Evolutionary conservation across 2,113 vertebrate species (phyloP).

Genomic region (Noctilio leporinus): DNA sequence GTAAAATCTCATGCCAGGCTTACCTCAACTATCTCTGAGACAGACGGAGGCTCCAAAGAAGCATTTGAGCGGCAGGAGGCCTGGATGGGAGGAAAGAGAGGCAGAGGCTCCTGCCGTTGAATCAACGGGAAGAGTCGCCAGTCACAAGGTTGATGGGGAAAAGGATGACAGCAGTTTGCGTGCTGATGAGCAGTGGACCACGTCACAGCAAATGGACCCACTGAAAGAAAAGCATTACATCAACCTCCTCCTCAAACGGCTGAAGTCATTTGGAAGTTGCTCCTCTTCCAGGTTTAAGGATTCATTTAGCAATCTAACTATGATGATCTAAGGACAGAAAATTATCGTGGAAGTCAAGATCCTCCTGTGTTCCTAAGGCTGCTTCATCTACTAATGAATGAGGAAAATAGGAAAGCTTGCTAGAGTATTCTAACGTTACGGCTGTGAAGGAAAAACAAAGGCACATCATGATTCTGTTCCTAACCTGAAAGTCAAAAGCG

Average conservation of each 20-base stretch:
- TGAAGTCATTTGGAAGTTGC: not conserved
- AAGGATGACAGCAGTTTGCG: slow-evolving; percentile 64
- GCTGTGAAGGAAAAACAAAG: not conserved
- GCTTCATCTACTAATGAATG: not conserved
- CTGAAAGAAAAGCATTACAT: not conserved
- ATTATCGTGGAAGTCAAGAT: not conserved
- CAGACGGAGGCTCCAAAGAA: not conserved
- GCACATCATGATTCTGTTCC: accelerated
- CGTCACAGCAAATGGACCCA: slow-evolving; percentile 52
- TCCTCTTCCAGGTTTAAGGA: not conserved
- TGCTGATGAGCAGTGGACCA: slow-evolving; percentile 50
- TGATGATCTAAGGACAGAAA: not conserved
- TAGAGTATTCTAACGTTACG: not conserved
- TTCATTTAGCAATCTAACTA: not conserved
- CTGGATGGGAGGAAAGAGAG: not conserved
- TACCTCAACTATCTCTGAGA: slow-evolving; percentile 41
- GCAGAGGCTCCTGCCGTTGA: slow-evolving; percentile 3
- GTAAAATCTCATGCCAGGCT: not conserved
- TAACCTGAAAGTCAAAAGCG: not conserved
- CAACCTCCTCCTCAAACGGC: not conserved
- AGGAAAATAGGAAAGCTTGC: not conserved
- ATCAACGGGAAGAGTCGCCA: slow-evolving; percentile 59
- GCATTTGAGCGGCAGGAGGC: not conserved
- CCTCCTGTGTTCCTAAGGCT: not conserved
- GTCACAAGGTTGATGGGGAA: slow-evolving; percentile 61